These are phyloP conservation scores for Scaptodrosophila lebanonensis DNA, from an alignment of 1,140 invertebrate genomes.

Conservation along the genomic window DNA sequence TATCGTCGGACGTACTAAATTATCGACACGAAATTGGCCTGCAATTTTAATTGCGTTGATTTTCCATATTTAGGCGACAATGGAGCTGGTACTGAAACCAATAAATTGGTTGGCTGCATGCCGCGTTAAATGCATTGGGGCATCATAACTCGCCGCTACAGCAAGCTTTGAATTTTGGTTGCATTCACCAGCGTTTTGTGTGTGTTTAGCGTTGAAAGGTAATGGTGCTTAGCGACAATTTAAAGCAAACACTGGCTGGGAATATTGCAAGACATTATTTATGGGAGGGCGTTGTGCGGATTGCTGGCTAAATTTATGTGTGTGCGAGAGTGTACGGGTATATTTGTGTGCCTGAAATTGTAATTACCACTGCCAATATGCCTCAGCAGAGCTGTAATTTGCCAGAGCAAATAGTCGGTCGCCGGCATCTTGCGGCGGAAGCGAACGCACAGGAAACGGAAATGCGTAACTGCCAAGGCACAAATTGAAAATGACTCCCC, in stretches of 20 bases:
- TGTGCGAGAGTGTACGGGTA: background rate
- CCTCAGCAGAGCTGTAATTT: conserved; percentile 38
- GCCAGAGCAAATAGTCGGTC: conserved; percentile 36
- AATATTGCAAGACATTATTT: too few relatives aligned
- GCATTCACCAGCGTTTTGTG: conserved; percentile 12
- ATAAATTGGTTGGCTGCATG: conserved; percentile 6
- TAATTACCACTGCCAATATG: conserved; percentile 48
- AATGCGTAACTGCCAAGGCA: conserved; percentile 61
- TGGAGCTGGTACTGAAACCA: too few relatives aligned
- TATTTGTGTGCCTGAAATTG: conserved; percentile 26
- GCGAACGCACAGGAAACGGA: conserved; percentile 52
- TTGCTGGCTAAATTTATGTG: too few relatives aligned
- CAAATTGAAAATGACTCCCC: conserved; percentile 60
- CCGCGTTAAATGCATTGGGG: background rate
- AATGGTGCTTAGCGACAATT: conserved; percentile 2
- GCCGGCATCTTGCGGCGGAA: conserved; percentile 45
- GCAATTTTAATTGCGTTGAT: conserved; percentile 66
- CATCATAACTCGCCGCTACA: too few relatives aligned
- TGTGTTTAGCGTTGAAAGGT: conserved; percentile 9
- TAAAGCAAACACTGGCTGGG: background rate
- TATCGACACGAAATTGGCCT: conserved; percentile 66
- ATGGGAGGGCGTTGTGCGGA: too few relatives aligned
- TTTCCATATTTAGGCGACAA: too few relatives aligned
- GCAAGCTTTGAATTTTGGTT: too few relatives aligned
- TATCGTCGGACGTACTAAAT: too few relatives aligned